A percentile compares a stretch with the other conserved stretches of the same genome.
Evolutionary conservation across 2,888 invertebrate genomes (phyloP).

Genomic region (Plebejus argus): DNA sequence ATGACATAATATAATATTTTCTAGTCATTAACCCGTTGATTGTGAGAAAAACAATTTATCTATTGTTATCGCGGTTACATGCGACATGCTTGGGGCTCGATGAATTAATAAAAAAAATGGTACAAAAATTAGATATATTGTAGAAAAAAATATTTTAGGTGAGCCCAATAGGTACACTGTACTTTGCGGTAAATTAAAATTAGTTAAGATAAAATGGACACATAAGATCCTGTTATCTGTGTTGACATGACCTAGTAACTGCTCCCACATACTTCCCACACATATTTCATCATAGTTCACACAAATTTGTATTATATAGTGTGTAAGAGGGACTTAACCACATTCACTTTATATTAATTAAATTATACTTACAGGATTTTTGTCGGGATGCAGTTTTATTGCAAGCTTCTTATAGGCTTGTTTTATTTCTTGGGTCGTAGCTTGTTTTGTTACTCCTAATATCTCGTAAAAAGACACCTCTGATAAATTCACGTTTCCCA

Average conservation of each 20-base stretch:
- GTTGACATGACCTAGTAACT: slow-evolving; percentile 22
- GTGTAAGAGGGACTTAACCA: neutral
- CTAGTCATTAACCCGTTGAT: no score
- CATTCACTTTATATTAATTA: neutral
- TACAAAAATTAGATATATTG: no score
- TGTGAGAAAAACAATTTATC: no score
- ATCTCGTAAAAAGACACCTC: slow-evolving; percentile 82
- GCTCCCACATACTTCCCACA: slow-evolving; percentile 41
- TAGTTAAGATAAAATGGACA: neutral
- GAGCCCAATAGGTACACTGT: neutral
- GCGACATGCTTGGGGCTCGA: no score
- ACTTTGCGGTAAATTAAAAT: neutral
- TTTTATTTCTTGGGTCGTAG: slow-evolving; percentile 85
- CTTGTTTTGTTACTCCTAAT: slow-evolving; percentile 83
- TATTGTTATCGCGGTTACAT: no score
- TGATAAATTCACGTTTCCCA: slow-evolving; percentile 55
- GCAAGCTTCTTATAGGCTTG: slow-evolving; percentile 90
- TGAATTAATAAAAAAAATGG: no score
- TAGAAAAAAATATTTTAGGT: neutral
- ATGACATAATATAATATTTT: no score
- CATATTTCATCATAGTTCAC: slow-evolving; percentile 31
- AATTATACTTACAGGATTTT: slow-evolving; percentile 77
- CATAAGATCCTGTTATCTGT: slow-evolving; percentile 20
- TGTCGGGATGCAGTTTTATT: slow-evolving; percentile 88
- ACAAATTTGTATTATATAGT: slow-evolving; percentile 27